Evolutionary conservation across 2,888 invertebrate genomes (phyloP), one percentile per base, ranked within the genome.

Genomic region (Lasioglossum leucozonium): DNA sequence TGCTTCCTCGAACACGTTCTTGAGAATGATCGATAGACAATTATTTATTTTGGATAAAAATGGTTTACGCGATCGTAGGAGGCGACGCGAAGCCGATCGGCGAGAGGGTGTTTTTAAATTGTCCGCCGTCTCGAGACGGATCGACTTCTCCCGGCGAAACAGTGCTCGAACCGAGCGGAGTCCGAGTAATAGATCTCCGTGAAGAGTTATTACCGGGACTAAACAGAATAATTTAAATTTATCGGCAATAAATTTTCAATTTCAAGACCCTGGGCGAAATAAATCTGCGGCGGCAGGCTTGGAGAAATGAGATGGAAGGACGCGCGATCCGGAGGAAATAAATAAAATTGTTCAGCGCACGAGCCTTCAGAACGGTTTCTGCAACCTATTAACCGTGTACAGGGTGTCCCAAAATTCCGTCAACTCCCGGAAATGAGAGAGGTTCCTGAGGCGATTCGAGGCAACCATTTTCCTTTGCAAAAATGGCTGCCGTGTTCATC

Each of bases 221-320:
- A 65, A 65, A 8, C 65, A 65, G 65, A 65, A 65, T 65, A 65
- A 65, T 65, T 65, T 34, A 65, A 34, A 65, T 34, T 34, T 65
- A 65, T 65, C 65, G 65, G 65, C 65, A 18, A 65, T 65, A 65
- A 65, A 65, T 65, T 65, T 65, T 34, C 65, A 65, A 65, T 65
- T 65, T 18, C 65, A 65, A 65, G 8, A 34, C 65, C 65, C 18
- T 18, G 34, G 34, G 8, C 34, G 65, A 16, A 34, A 65, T 65
- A 34, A 65, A 65, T 34, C 65, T 65, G 65, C 65, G 65, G 65
- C 34, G 34, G 18, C 65, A 65, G 65, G 65, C 18, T 8, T 34
- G 65, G 34, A 34, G 65, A 65, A 65, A 30, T 65, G 65, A 65
- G 18, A 65, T 65, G 65, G 65, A 34, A 65, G 65, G 34, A 34